Evolutionary conservation across 2,888 invertebrate species (phyloP), one percentile per base, ranked within the genome.

Genomic region (Dicroscelio sp.): DNA sequence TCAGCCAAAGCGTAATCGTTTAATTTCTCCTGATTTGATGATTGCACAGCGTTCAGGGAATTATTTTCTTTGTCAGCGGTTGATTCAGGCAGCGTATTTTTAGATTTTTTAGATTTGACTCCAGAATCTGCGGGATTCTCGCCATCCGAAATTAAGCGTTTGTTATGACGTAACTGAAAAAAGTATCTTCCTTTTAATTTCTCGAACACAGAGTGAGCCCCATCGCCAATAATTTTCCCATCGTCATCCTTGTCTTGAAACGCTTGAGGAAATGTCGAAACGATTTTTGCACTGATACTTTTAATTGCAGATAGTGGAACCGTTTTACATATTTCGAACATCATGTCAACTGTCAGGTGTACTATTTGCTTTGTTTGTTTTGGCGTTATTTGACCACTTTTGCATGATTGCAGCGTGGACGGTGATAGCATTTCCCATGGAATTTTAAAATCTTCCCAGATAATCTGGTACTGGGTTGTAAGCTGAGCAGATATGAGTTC

Each of bases 361-460:
- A 27, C 10, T 25, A 27, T 25, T 60, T 60, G 60, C 30, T 60
- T 60, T 4, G 30, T 52, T 52, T 52, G n/a, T 52, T 23, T 52
- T 52, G n/a, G 8, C 52, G 17, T 52, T 52, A 52, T 23, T 52
- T 52, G n/a, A 23, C 52, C n/a, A n/a, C n/a, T 52, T 6, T 52
- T n/a, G 52, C 12, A 48, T 48, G 48, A 48, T 14, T 10, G 48
- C 20, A n/a, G 17, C 52, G 52, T 52, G 20, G 52, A 52, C n/a
- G n/a, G 52, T 52, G n/a, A 20, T 23, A 52, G 52, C 52, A 52
- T 52, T 52, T 52, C 52, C 52, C 52, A 52, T 52, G 52, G 52
- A 52, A 52, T 52, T n/a, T 23, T 17, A 52, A 52, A 78, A 38
- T 78, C 76, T 60, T 78, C 60, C 76, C 76, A 78, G n/a, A 75